Base-by-base conservation (phyloP, 1,140 invertebrate species). In the Drosophila kikkawai region DNA sequence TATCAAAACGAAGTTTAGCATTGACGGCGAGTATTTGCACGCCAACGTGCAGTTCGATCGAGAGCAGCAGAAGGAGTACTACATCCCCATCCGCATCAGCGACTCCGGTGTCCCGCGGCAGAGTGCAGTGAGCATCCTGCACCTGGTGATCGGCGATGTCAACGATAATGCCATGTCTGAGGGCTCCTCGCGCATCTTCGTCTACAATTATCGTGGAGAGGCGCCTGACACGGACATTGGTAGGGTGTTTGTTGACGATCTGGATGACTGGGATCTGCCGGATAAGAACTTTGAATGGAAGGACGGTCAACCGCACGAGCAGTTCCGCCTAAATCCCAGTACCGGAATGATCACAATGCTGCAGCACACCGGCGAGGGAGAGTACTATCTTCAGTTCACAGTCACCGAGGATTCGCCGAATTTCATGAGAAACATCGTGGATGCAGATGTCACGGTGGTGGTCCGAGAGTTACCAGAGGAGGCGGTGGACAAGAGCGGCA, bases 251-350 rank as follows among this genome's bases (percentile, higher is more conserved):
- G 97, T 98, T 0, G 95, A 97, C 34, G 98, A 99, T 93, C 94
- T 95, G 0, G 98, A 99, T 91, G 98, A 99, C 91, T 99, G 98
- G 97, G 98, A 99, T 93, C 93, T 98, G 45, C 95, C 95, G 0
- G 97, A 99, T 90, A 99, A 99, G 93, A 91, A 94, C 3, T 99
- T 98, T 79, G 92, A 93, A 12, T 97, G 96, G 96, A 92, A 93
- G 39, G 83, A 91, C 37, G 86, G 91, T 3, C 79, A 93, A 17
- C 80, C 93, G 0, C 93, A 95, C 74, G 93, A 95, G 0, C 93
- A 95, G 61, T 98, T 97, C 91, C 92, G 94, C 5, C 93, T 98
- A 1, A 94, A 97, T 82, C 83, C 93, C 8, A 94, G 95, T 56
- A 96, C 95, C 7, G 98, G 98, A 7, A 96, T 97, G 95, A 97